These are phyloP conservation scores for Drosophila repleta DNA, from an alignment of 1,140 invertebrate species.

Conservation along the genomic window DNA sequence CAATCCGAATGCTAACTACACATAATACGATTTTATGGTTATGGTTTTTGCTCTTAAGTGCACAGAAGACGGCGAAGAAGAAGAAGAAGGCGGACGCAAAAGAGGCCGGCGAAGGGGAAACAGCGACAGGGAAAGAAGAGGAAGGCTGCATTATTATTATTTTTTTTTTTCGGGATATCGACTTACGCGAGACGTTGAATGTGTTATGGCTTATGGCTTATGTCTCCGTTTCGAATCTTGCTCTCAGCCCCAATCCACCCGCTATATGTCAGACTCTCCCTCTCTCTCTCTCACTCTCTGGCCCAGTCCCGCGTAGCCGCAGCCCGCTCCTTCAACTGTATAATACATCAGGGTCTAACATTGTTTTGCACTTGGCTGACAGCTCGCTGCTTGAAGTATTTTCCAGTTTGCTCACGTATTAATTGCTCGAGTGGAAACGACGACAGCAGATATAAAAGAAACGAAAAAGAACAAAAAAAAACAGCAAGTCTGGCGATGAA, in stretches of 20 bases:
- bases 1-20: constrained; percentile 50
- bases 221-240: constrained; percentile 39
- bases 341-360: constrained; percentile 67
- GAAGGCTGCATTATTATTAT: background rate
- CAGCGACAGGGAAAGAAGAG: background rate
- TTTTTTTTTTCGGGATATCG: constrained; percentile 31
- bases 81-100: no score
- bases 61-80: constrained; percentile 3
- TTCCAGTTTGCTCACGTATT: constrained; percentile 80
- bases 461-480: constrained; percentile 20
- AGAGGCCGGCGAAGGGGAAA: constrained; percentile 10
- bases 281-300: background rate
- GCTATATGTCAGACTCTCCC: background rate
- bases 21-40: constrained; percentile 55
- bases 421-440: constrained; percentile 78
- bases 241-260: constrained; percentile 12
- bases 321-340: constrained; percentile 13
- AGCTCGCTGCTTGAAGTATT: constrained; percentile 57
- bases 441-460: constrained; percentile 51
- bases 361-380: constrained; percentile 73
- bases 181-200: constrained; percentile 39
- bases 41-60: constrained; percentile 39
- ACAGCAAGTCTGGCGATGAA: constrained; percentile 14
- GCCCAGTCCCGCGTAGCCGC: background rate
- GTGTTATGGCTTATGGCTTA: constrained; percentile 42